Conservation (phyloP, 2,888 invertebrate genomes). For the Silvanus unidentatus region DNA sequence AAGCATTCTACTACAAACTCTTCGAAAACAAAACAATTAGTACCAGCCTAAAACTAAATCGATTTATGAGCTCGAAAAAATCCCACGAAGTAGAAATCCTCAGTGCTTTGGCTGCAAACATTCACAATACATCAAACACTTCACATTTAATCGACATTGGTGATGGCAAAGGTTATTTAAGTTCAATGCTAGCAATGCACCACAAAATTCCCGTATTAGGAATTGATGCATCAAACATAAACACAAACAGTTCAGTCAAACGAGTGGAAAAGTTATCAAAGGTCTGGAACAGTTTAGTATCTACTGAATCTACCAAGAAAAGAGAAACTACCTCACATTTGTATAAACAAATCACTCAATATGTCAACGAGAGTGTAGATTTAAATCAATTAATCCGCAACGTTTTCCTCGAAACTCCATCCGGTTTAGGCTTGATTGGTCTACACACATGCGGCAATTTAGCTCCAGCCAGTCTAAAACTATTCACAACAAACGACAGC, state of each 20-base stretch:
- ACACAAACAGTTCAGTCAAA: slow-evolving; percentile 62
- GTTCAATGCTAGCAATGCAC: slow-evolving; percentile 65
- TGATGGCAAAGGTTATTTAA: slow-evolving; percentile 83
- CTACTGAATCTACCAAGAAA: slow-evolving; percentile 18
- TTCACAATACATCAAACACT: slow-evolving; percentile 42
- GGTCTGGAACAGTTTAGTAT: slow-evolving; percentile 39
- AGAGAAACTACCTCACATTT: slow-evolving; percentile 28
- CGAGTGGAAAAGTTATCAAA: slow-evolving; percentile 47
- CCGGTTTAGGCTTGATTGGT: slow-evolving; percentile 59
- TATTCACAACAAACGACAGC: slow-evolving; percentile 55
- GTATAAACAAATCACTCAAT: slow-evolving; percentile 59
- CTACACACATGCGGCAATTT: slow-evolving; percentile 88
- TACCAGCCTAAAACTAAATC: slow-evolving; percentile 47
- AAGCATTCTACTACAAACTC: slow-evolving; percentile 44
- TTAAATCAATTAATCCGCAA: slow-evolving; percentile 49
- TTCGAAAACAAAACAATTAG: slow-evolving; percentile 4
- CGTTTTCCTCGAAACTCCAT: slow-evolving; percentile 46
- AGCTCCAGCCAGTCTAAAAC: slow-evolving; percentile 63
- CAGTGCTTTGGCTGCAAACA: slow-evolving; percentile 54
- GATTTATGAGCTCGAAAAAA: slow-evolving; percentile 76
- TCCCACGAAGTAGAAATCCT: slow-evolving; percentile 71
- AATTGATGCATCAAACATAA: slow-evolving; percentile 67
- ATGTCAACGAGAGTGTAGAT: slow-evolving; percentile 56
- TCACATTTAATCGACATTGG: slow-evolving; percentile 73
- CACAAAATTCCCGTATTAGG: slow-evolving; percentile 71